Percentiles rank a stretch among this genome's conserved stretches.
phyloP scores from a whole-genome alignment of 2,888 invertebrate genomes.

The Lobophora halterata region DNA sequence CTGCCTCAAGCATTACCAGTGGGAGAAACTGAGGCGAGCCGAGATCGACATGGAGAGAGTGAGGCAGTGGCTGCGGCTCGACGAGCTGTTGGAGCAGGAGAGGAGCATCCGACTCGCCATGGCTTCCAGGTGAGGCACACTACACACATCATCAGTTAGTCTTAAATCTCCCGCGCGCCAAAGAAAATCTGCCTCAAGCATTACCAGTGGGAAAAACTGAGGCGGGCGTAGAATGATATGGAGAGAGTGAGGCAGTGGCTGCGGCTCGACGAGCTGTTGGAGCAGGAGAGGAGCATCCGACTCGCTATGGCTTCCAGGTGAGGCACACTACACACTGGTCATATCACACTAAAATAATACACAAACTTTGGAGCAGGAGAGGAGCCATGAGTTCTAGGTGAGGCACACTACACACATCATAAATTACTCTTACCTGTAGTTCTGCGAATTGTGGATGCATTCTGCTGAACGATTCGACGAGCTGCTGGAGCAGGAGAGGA shows the following conservation, averaged over 20 bases:
- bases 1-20: conserved; percentile 95
- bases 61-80: conserved; percentile 95
- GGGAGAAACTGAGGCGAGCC: conserved; percentile 96
- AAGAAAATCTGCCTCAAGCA: conserved; percentile 96
- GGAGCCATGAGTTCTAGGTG: too few relatives aligned
- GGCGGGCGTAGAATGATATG: conserved; percentile 97
- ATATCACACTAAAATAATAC: too few relatives aligned
- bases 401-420: too few relatives aligned
- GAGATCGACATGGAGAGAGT: conserved; percentile 97
- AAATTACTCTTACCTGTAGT: too few relatives aligned
- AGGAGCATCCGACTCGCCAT: conserved; percentile 88
- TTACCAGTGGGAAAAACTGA: conserved; percentile 97
- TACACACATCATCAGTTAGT: too few relatives aligned
- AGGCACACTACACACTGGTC: too few relatives aligned
- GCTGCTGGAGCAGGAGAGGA: conserved; percentile 94
- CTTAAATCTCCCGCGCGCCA: conserved; percentile 91
- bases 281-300: conserved; percentile 94
- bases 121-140: conserved; percentile 68
- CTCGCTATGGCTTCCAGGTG: conserved; percentile 82
- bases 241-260: conserved; percentile 96
- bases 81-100: conserved; percentile 96
- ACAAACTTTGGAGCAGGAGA: too few relatives aligned
- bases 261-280: conserved; percentile 94
- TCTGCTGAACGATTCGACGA: conserved; percentile 97
- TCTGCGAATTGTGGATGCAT: too few relatives aligned